Base-by-base conservation (phyloP, 2,797 vertebrate genomes). In the Harpagifer antarcticus region DNA sequence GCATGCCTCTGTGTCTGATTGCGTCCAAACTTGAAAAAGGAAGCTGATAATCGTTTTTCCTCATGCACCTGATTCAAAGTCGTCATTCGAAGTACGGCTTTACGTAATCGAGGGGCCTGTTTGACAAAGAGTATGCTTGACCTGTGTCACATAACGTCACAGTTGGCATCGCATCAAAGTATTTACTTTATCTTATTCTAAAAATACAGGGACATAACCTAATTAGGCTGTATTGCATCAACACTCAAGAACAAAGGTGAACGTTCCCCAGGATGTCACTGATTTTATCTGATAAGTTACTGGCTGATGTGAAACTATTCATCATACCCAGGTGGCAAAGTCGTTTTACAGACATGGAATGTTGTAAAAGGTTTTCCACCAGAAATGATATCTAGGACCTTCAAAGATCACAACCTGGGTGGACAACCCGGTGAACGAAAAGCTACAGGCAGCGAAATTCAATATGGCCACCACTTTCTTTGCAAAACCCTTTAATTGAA, bases 81-180 rank as follows among this genome's bases (percentile, higher is more conserved):
- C 59, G 75, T 77, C 16, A 56, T n/a, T 59, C 49, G 65, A n/a
- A 44, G 27, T 45, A 74, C 76, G 72, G 65, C 54, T 72, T 72
- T 54, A 63, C 47, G 20, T 76, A 31, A 50, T 74, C 8, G 0
- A 23, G 10, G 70, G 45, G 37, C 56, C 60, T 65, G 55, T 73
- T 54, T 69, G 50, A 59, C 19, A 20, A 74, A n/a, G 62, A 49
- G 11, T 31, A n/a, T 37, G 65, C 43, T 19, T 72, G 27, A 60
- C 27, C 49, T 55, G 56, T 70, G 73, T 80, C 74, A 62, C 73
- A 7, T 67, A 23, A 57, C 2, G 3, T 84, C 72, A 57, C 75
- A 53, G 56, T 72, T 87, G 49, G 79, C 69, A 82, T 82, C 78
- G 74, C 87, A 85, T 83, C 68, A 37, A 49, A 69, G 59, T 49